Base-by-base conservation (phyloP, 2,113 vertebrate species). In the Ondatra zibethicus region DNA sequence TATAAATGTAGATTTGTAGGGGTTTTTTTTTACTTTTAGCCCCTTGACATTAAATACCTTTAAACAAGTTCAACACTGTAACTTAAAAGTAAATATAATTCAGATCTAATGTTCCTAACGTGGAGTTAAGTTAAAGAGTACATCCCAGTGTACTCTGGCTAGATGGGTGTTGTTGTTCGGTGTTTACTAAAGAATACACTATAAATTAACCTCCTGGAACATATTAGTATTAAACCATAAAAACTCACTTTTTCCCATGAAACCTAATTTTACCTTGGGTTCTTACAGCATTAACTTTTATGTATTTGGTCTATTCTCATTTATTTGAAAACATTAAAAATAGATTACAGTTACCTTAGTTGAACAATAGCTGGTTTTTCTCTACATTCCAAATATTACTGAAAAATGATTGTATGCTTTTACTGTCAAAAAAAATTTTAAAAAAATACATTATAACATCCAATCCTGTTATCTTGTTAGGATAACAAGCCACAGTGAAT, bases 151-250 rank as follows among this genome's bases (percentile, higher is more conserved):
- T 45, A 70, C 21, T 88, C 92, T 81, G 33, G 85, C 75, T 88
- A 80, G 58, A 87, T 89, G 55, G 17, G 33, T 52, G 65, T 68
- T 55, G 65, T 82, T 76, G 39, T 55, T 95, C 93, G 65, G 42
- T 92, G 16, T 95, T 93, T 92, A 88, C 68, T 89, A 75, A 89
- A 93, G 72, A 96, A 85, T 92, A 4, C 76, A 93, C 91, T 88
- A n/a, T 42, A 90, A 87, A 50, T 85, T 92, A 85, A 29, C 80
- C 33, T 76, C 16, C 73, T 92, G 17, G 63, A 19, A 66, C 58
- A n/a, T 80, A 92, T 77, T 70, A 92, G 47, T 82, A 52, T 75
- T 92, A 78, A 6, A 93, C 10, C 58, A 11, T 88, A 96, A 94
- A 19, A 88, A 81, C 6, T 66, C 75, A 66, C 7, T 52, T 75